Base-by-base conservation (phyloP, 2,113 vertebrate genomes). In the Casuarius casuarius region DNA sequence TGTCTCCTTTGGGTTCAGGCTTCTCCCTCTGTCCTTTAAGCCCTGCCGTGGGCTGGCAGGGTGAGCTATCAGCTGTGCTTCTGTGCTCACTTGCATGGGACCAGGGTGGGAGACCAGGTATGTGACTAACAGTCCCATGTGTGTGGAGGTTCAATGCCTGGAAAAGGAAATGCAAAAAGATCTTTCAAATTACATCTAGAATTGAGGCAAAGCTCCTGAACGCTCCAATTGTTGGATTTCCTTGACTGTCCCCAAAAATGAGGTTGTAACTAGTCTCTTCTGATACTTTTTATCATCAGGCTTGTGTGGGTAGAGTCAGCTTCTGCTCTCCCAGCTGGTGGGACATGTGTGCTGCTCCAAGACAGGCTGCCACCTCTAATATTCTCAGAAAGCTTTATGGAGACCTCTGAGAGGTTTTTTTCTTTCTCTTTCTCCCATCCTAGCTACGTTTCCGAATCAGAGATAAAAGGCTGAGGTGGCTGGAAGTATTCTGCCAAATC, bases 161-260 rank as follows among this genome's bases (percentile, higher is more conserved):
- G 92, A 89, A 94, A 95, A 95, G 91, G 89, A 97, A 91, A 92
- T 1, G 28, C 54, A 83, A 7, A 52, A 65, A 82, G 66, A 31
- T 46, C 73, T 93, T 76, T 84, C 63, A 71, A 56, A 76, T 97
- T 31, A 1, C 52, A 10, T 29, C 94, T 26, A 7, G 38, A 71
- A 80, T 68, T 1, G 87, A 84, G 61, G 82, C 67, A 63, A 19
- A 78, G 56, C 76, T 81, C 48, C 65, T 56, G 54, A 68, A 67
- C 0, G 19, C 18, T 2, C 70, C 76, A 72, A 1, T 70, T 89
- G 58, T 80, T 85, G 78, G 8, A 17, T 95, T 95, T 94, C 89
- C 83, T 93, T 76, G 68, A 40, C 72, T 90, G 68, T 80, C 52
- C 56, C 14, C 10, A 10, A 15, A n/a, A 51, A 5, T 33, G 3